A percentile compares a stretch with the other conserved stretches of the same genome.
These are phyloP conservation scores for Lophius americanus DNA, from an alignment of 2,797 vertebrate species.

Conservation along the genomic window DNA sequence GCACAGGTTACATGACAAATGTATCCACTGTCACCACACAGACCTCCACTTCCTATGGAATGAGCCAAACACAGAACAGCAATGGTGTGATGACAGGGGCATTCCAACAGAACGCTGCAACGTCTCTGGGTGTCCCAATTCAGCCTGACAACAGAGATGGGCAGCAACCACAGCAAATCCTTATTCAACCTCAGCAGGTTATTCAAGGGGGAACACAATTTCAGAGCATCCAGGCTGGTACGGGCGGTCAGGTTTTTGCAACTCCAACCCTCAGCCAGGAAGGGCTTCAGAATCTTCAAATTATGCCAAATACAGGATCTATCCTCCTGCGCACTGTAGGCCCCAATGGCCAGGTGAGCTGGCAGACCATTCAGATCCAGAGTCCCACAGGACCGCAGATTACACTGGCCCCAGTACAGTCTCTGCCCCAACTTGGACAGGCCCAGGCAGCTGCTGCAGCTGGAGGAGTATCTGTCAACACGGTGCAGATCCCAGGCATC, in stretches of 20 bases:
- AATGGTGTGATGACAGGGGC: constrained; percentile 50
- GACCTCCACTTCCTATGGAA: constrained; percentile 83
- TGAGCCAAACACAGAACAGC: constrained; percentile 72
- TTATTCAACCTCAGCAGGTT: constrained; percentile 93
- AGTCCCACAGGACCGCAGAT: constrained; percentile 92
- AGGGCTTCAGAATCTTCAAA: constrained; percentile 90
- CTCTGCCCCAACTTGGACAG: constrained; percentile 84
- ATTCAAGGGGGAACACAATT: constrained; percentile 89
- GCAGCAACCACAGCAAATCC: constrained; percentile 90
- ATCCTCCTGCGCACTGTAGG: constrained; percentile 94
- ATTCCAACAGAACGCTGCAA: constrained; percentile 70
- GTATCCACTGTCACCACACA: constrained; percentile 87
- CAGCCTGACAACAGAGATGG: constrained; percentile 81
- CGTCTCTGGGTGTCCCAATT: constrained; percentile 66
- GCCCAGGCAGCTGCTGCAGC: constrained; percentile 75
- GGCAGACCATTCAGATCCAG: constrained; percentile 97
- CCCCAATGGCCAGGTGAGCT: constrained; percentile 95
- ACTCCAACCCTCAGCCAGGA: constrained; percentile 93
- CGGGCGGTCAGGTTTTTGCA: constrained; percentile 89
- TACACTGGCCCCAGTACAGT: constrained; percentile 90
- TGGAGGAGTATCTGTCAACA: constrained; percentile 86
- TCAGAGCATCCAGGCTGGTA: constrained; percentile 88
- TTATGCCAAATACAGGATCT: constrained; percentile 90
- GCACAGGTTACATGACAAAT: constrained; percentile 68
- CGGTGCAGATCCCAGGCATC: constrained; percentile 92